Base-by-base conservation (phyloP, 53 echinoderm and acorn worm species). In the Astropecten irregularis region DNA sequence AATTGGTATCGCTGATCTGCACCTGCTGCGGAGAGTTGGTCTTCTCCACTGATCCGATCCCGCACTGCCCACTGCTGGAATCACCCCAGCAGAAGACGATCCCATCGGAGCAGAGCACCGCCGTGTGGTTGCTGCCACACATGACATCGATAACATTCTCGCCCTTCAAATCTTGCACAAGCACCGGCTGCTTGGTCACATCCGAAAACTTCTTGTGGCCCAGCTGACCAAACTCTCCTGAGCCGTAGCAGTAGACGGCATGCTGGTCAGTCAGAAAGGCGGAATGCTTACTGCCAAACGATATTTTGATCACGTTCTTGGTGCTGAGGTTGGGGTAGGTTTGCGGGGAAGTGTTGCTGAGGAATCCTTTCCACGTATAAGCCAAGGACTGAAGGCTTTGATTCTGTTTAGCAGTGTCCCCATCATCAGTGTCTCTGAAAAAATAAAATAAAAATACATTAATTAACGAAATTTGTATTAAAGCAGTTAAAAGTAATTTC, bases 31-130 rank as follows among this genome's bases (percentile, higher is more conserved):
- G 95, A 16, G 87, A 40, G 20, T 92, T 87, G 71, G 86, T 66
- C 61, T 92, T 99, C 22, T 95, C 99, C 3, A 83, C 58, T 28
- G 59, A 64, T 32, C 90, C 93, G 23, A 81, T 88, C 30, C 90
- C 99, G 55, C 99, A 95, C 82, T 99, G 99, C 18, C 92, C 95
- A 55, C 77, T 88, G 25, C 85, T 88, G 21, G 92, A 94, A 62
- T 95, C 95, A 10, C 99, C 99, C 99, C 99, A 99, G 81, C 99
- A 95, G 82, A 99, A 99, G 67, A 99, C 99, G 3, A 99, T 99
- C n/a, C 94, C 99, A 61, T 92, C 93, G 28, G 89, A 83, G 38
- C 99, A 99, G 36, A 99, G 90, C 33, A 93, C 94, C 15, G 90
- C 94, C 2, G 99, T 99, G 68, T 99, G 99, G 72, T 94, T 94